A percentile compares a stretch with the other conserved stretches of the same genome.
Conservation (phyloP, 2,888 invertebrate species). For the Malacosoma neustria region DNA sequence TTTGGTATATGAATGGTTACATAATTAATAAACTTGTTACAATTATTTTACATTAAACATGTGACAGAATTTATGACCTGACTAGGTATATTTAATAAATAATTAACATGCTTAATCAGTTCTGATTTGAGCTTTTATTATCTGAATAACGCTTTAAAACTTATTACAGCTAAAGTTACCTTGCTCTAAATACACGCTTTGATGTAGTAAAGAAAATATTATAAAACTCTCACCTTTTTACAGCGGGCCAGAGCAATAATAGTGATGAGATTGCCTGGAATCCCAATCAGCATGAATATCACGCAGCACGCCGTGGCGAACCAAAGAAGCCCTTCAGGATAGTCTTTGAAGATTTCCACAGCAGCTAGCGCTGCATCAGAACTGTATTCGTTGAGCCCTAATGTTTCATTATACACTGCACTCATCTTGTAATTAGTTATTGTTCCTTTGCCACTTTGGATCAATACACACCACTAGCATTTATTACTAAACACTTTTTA, state of each 20-base stretch:
- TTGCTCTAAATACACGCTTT: too few species aligned
- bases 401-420: constrained; percentile 10
- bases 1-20: too few species aligned
- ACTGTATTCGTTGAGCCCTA: constrained; percentile 28
- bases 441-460: not conserved
- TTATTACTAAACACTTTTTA: not conserved
- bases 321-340: constrained; percentile 78
- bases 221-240: constrained; percentile 77
- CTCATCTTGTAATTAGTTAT: too few species aligned
- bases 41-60: too few species aligned
- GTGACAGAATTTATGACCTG: too few species aligned
- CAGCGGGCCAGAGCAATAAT: constrained; percentile 83
- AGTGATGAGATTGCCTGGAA: constrained; percentile 87
- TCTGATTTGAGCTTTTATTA: too few species aligned
- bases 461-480: not conserved
- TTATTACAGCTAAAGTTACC: too few species aligned
- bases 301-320: constrained; percentile 82
- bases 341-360: constrained; percentile 77
- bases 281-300: constrained; percentile 83
- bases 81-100: too few species aligned
- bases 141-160: too few species aligned
- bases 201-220: too few species aligned
- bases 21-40: too few species aligned
- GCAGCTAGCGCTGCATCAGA: constrained; percentile 39
- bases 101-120: too few species aligned